These are phyloP conservation scores for Lates japonicus DNA, from an alignment of 2,797 vertebrate genomes.

Conservation along the genomic window DNA sequence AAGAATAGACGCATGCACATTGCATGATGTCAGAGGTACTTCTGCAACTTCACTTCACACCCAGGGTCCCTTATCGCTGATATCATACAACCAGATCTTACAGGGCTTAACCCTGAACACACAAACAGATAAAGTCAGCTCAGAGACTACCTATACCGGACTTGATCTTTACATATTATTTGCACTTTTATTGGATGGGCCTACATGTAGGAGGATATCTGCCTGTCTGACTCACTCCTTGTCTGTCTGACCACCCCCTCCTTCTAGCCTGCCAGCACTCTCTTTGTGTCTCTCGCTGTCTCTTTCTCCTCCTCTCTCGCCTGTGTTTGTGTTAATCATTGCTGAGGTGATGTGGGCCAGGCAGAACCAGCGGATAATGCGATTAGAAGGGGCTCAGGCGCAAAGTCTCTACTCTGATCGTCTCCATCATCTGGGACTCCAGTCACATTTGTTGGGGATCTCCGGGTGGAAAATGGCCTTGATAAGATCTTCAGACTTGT, in stretches of 20 bases:
- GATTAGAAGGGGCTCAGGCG: constrained; percentile 73
- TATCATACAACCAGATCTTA: constrained; percentile 42
- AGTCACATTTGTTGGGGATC: constrained; percentile 66
- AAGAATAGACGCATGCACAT: constrained; percentile 38
- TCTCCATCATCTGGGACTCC: constrained; percentile 67
- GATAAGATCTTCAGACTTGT: constrained; percentile 62
- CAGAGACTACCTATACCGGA: constrained; percentile 17
- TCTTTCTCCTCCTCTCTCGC: constrained; percentile 58
- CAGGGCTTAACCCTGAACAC: constrained; percentile 59
- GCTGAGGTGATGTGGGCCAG: constrained; percentile 73
- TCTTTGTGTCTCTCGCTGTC: constrained; percentile 67
- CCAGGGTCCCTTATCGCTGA: constrained; percentile 61
- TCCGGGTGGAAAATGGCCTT: constrained; percentile 56
- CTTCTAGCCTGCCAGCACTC: constrained; percentile 66
- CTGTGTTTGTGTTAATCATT: constrained; percentile 76
- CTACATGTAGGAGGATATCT: constrained; percentile 79
- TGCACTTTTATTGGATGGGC: constrained; percentile 72
- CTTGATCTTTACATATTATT: constrained; percentile 64
- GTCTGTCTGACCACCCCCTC: constrained; percentile 83
- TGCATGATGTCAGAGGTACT: constrained; percentile 70
- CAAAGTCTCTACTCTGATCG: constrained; percentile 65
- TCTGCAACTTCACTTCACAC: constrained; percentile 54
- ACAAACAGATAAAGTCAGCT: constrained; percentile 46
- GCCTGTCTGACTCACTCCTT: constrained; percentile 77
- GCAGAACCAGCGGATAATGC: constrained; percentile 71